These are phyloP conservation scores for Poecilia wingei DNA, from an alignment of 2,797 vertebrate genomes.

Conservation along the genomic window DNA sequence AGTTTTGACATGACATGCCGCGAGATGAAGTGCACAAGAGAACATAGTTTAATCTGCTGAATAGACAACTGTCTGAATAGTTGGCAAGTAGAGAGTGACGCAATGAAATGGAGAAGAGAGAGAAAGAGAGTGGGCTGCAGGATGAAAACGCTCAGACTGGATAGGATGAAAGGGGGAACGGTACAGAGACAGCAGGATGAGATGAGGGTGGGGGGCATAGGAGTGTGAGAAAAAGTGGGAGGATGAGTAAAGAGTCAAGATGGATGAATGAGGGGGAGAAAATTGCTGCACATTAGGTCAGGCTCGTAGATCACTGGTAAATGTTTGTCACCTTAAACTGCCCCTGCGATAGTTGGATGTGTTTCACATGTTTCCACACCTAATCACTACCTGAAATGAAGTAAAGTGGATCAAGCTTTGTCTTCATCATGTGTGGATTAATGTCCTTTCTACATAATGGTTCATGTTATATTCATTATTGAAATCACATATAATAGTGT, in stretches of 20 bases:
- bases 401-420: not conserved
- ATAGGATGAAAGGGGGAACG: slow-evolving; percentile 44
- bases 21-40: slow-evolving; percentile 35
- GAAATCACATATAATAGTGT: slow-evolving; percentile 2
- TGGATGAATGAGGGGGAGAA: slow-evolving; percentile 41
- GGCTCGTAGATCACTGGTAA: slow-evolving; percentile 27
- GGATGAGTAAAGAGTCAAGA: slow-evolving; percentile 41
- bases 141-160: slow-evolving; percentile 37
- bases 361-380: slow-evolving; percentile 2
- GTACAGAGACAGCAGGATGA: slow-evolving; percentile 48
- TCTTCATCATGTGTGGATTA: slow-evolving; percentile 10
- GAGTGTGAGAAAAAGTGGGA: slow-evolving; percentile 68
- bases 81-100: slow-evolving; percentile 36
- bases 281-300: slow-evolving; percentile 50
- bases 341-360: slow-evolving; percentile 3
- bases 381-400: slow-evolving; percentile 19
- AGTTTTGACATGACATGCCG: slow-evolving; percentile 20
- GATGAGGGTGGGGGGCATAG: slow-evolving; percentile 55
- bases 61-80: slow-evolving; percentile 39
- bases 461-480: slow-evolving; percentile 5
- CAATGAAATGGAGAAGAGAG: slow-evolving; percentile 40
- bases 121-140: slow-evolving; percentile 53
- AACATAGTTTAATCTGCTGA: slow-evolving; percentile 20
- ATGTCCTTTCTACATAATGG: not conserved
- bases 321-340: slow-evolving; percentile 19